phyloP scores from a whole-genome alignment of 2,113 vertebrate genomes.

The Phrynosoma platyrhinos region DNA sequence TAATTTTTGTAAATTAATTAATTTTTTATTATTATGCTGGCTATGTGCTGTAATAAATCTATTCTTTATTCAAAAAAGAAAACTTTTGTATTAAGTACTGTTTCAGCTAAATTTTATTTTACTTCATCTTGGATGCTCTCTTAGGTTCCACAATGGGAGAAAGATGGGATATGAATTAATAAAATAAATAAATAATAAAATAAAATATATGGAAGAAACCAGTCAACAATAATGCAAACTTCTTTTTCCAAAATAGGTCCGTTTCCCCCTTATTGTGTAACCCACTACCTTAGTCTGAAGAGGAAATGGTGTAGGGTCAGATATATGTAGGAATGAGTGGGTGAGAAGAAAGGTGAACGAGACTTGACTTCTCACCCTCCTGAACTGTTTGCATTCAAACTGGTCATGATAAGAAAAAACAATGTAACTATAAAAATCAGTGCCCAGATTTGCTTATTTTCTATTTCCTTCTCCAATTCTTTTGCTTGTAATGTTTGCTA shows the following conservation, averaged over 20 bases:
- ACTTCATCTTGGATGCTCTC: no score
- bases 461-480: background rate
- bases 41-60: no score
- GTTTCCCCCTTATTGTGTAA: background rate
- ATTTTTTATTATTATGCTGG: no score
- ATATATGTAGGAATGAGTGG: background rate
- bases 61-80: no score
- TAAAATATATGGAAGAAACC: no score
- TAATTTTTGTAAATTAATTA: no score
- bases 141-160: no score
- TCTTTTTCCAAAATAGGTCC: background rate
- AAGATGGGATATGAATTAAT: no score
- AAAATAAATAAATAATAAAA: no score
- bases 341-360: background rate
- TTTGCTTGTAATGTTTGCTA: background rate
- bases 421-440: background rate
- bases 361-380: background rate
- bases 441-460: background rate
- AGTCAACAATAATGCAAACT: no score
- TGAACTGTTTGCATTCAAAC: background rate
- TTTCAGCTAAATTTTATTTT: no score
- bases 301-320: background rate
- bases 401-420: background rate
- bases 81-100: no score
- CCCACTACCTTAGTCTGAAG: background rate